phyloP scores from a whole-genome alignment of 2,888 invertebrate genomes.

The Hirtodrosophila cameraria region DNA sequence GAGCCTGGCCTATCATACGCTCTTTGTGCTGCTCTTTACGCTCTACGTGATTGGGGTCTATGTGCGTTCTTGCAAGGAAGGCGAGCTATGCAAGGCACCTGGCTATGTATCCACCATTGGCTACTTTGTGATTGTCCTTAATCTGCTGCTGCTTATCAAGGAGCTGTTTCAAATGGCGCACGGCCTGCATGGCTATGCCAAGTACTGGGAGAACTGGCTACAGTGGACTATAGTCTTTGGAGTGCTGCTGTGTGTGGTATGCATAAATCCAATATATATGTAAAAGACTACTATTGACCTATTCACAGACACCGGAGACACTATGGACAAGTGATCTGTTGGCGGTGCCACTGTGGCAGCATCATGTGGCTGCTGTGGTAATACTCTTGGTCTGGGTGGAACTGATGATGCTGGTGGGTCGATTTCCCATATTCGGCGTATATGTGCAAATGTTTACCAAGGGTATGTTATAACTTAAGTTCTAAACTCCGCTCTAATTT shows the following conservation, averaged over 20 bases:
- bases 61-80: constrained; percentile 77
- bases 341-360: constrained; percentile 88
- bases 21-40: constrained; percentile 91
- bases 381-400: constrained; percentile 93
- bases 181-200: constrained; percentile 89
- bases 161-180: constrained; percentile 89
- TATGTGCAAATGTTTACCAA: constrained; percentile 95
- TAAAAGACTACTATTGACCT: no score
- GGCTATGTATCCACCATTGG: constrained; percentile 84
- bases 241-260: constrained; percentile 88
- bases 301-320: constrained; percentile 80
- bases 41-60: constrained; percentile 88
- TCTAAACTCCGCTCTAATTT: background rate
- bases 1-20: constrained; percentile 90
- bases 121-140: constrained; percentile 87
- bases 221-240: constrained; percentile 91
- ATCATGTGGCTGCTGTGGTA: constrained; percentile 91
- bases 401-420: constrained; percentile 92
- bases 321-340: constrained; percentile 74
- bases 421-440: constrained; percentile 93
- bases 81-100: constrained; percentile 72
- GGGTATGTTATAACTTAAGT: constrained; percentile 80
- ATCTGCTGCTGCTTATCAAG: constrained; percentile 88
- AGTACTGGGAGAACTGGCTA: constrained; percentile 93
- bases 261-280: constrained; percentile 33